phyloP scores from a whole-genome alignment of 2,113 vertebrate species.

The Passer montanus region DNA sequence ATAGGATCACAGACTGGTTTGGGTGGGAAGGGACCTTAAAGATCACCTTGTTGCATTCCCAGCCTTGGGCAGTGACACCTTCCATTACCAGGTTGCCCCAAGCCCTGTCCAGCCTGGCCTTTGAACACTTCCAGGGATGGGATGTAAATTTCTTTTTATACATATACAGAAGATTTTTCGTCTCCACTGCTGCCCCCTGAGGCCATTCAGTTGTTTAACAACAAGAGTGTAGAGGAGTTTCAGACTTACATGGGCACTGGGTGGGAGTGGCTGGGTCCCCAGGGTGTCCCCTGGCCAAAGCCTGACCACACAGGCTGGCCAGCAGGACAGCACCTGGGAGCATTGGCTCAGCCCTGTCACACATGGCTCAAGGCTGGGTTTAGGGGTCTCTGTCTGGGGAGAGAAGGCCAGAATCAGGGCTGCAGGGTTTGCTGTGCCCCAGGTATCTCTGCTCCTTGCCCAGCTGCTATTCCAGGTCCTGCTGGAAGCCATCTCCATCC shows the following conservation, averaged over 20 bases:
- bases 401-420: background rate
- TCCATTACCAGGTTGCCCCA: background rate
- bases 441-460: background rate
- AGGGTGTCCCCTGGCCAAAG: background rate
- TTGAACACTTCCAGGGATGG: background rate
- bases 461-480: rapidly evolving
- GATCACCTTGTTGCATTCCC: background rate
- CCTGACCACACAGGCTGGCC: rapidly evolving
- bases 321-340: background rate
- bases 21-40: background rate
- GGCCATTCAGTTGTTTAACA: background rate
- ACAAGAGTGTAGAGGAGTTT: background rate
- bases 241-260: rapidly evolving
- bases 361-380: background rate
- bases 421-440: background rate
- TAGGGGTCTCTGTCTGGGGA: background rate
- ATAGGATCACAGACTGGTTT: background rate
- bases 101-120: background rate
- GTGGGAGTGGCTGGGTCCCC: background rate
- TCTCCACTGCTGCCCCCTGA: background rate
- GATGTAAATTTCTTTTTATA: background rate
- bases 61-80: background rate
- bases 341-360: rapidly evolving
- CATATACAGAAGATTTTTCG: background rate
- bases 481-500: background rate